These are phyloP conservation scores for Trichacis sp. DNA, from an alignment of 2,888 invertebrate species.

Conservation along the genomic window DNA sequence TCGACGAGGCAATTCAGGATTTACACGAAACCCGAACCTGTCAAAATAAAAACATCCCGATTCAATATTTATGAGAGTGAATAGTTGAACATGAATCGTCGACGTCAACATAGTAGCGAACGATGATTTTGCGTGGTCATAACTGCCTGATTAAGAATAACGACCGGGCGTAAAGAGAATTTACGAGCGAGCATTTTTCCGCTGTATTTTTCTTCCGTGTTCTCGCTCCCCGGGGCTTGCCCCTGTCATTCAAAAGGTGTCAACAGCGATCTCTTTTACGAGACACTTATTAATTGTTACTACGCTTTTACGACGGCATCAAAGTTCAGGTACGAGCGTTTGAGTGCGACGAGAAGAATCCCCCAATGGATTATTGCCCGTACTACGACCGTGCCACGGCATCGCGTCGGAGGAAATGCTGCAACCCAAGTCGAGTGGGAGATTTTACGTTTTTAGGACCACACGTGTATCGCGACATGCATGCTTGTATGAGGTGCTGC, in stretches of 20 bases:
- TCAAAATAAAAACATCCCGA: conserved; percentile 8
- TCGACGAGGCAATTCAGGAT: too few species aligned
- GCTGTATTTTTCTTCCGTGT: conserved; percentile 17
- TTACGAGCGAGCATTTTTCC: conserved; percentile 60
- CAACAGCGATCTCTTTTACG: conserved; percentile 74
- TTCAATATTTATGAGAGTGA: conserved; percentile 29
- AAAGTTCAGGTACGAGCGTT: conserved; percentile 69
- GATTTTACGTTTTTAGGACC: conserved; percentile 14
- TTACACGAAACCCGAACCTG: too few species aligned
- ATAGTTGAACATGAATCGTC: conserved; percentile 3
- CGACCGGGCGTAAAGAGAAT: conserved; percentile 63
- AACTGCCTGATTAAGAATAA: conserved; percentile 67
- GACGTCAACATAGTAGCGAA: conserved; percentile 22
- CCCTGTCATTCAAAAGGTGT: conserved; percentile 71
- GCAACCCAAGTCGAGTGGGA: not conserved
- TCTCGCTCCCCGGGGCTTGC: conserved; percentile 46
- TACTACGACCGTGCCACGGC: conserved; percentile 44
- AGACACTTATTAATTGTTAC: conserved; percentile 74
- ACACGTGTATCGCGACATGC: conserved; percentile 47
- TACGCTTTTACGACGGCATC: conserved; percentile 72
- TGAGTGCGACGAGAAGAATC: conserved; percentile 57
- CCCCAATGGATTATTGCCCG: conserved; percentile 63
- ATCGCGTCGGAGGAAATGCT: conserved; percentile 21
- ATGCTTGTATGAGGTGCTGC: conserved; percentile 50
- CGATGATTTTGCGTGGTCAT: conserved; percentile 43